phyloP scores from a whole-genome alignment of 2,113 vertebrate species.

The Cryptomyrus ogoouensis region DNA sequence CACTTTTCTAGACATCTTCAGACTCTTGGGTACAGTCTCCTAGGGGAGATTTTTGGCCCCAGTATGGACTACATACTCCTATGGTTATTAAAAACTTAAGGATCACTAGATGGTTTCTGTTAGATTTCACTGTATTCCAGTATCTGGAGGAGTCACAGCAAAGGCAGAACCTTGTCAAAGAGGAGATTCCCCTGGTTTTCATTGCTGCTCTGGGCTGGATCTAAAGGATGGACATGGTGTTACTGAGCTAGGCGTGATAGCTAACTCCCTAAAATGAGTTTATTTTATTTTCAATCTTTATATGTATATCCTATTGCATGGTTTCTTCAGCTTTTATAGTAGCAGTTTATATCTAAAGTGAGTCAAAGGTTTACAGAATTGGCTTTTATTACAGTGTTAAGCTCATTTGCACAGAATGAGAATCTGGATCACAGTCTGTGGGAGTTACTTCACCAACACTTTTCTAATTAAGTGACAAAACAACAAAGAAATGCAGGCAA shows the following conservation, averaged over 20 bases:
- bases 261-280: neutral
- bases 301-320: neutral
- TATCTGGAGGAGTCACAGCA: neutral
- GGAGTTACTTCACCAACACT: neutral
- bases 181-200: neutral
- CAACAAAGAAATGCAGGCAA: neutral
- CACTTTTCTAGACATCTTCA: neutral
- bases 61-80: neutral
- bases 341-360: neutral
- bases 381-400: neutral
- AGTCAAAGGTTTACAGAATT: neutral
- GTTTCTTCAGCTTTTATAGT: neutral
- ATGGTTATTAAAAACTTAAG: neutral
- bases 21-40: neutral
- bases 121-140: neutral
- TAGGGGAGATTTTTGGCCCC: neutral
- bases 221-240: neutral
- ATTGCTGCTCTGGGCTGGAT: neutral
- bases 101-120: neutral
- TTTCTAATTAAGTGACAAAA: neutral
- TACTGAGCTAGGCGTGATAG: neutral
- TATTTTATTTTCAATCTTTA: neutral
- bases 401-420: neutral
- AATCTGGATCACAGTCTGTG: neutral
- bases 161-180: neutral